Evolutionary conservation across 2,888 invertebrate genomes (phyloP), one percentile per base, ranked within the genome.

Genomic region (Epistrophe eligans): DNA sequence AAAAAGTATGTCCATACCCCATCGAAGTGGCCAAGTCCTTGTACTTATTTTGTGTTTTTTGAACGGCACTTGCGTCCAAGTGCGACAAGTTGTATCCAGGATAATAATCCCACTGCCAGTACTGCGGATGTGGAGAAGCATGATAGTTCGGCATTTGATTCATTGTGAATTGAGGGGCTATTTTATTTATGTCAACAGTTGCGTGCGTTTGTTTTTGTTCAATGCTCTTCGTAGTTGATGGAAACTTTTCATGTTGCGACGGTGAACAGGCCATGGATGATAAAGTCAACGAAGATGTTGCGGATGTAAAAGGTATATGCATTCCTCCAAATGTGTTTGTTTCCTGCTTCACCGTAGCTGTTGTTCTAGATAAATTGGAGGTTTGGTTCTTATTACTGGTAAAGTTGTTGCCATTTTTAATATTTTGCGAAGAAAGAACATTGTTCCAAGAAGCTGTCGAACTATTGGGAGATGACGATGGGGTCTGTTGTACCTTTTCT

Each of bases 141-240:
- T 95, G 95, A 90, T 95, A 96, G 90, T 95, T 96, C 1, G 95
- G 95, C 70, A 95, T 94, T 89, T 95, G 95, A 92, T 95, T 95
- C 92, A 94, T 94, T 1, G 94, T 91, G 89, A 95, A 95, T 89
- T 95, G 95, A 0, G 95, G 93, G 0, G 94, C 93, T 82, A 94
- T 93, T 91, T 95, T 94, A 88, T 94, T 94, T n/a, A 94, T 89
- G 64, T 94, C 94, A 24, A 91, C 90, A 4, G 92, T 89, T 13
- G 91, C 28, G 79, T 91, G 90, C 0, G 92, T 35, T 74, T 83
- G 88, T 77, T 88, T 89, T 79, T 45, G 89, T 60, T 89, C 89
- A 67, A 79, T 84, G 74, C 73, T 83, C 77, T 88, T 67, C 0
- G 19, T 80, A 1, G 62, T 24, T 11, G 77, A 70, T 48, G 55